Evolutionary conservation across 2,888 invertebrate species (phyloP).

Genomic region (Embidobia sp.): DNA sequence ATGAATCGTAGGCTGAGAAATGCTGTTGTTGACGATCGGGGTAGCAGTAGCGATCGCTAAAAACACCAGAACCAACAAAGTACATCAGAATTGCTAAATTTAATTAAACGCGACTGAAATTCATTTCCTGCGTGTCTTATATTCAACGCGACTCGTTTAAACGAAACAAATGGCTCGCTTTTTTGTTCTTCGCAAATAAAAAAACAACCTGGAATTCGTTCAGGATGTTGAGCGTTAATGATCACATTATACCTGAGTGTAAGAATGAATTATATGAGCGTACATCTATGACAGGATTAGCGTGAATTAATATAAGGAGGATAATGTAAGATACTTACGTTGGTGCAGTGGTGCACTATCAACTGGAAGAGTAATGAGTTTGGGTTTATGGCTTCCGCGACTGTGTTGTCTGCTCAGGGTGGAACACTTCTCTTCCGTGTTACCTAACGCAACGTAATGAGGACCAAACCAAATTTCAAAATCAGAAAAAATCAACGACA

Average conservation of each 20-base stretch:
- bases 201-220: conserved; percentile 21
- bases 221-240: conserved; percentile 37
- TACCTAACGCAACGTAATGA: conserved; percentile 73
- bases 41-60: conserved; percentile 85
- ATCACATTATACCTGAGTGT: conserved; percentile 51
- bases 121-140: too few relatives aligned
- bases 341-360: conserved; percentile 85
- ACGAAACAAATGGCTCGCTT: too few relatives aligned
- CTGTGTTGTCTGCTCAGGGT: conserved; percentile 81
- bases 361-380: conserved; percentile 87
- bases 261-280: conserved; percentile 45
- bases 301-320: conserved; percentile 56
- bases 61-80: conserved; percentile 70
- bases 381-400: conserved; percentile 83
- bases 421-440: conserved; percentile 82
- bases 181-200: too few relatives aligned
- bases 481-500: conserved; percentile 66
- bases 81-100: too few relatives aligned
- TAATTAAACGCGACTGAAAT: too few relatives aligned
- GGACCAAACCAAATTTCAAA: conserved; percentile 61
- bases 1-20: conserved; percentile 79
- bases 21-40: conserved; percentile 81
- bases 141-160: too few relatives aligned
- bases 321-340: conserved; percentile 83
- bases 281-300: conserved; percentile 46